Conservation (phyloP, 2,888 invertebrate genomes). For the Encarsia formosa region DNA sequence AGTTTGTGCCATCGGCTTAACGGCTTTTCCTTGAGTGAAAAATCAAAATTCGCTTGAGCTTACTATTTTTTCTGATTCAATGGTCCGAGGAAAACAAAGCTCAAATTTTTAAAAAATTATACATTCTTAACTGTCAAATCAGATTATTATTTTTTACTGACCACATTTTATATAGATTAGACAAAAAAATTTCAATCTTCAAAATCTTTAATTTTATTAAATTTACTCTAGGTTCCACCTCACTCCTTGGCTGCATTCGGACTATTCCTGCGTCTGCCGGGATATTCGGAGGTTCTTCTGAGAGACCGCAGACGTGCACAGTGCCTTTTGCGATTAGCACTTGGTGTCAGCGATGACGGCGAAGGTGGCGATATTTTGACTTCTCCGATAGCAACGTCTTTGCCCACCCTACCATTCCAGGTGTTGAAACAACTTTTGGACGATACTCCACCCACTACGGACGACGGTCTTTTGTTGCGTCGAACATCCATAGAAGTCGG, state of each 20-base stretch:
- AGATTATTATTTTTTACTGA: too few relatives aligned
- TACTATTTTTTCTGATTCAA: too few relatives aligned
- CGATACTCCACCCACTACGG: slow-evolving; percentile 68
- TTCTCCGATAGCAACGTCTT: slow-evolving; percentile 63
- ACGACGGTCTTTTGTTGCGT: slow-evolving; percentile 72
- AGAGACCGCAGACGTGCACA: slow-evolving; percentile 80
- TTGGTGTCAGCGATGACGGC: slow-evolving; percentile 89
- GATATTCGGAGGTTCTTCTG: slow-evolving; percentile 85
- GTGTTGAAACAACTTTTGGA: slow-evolving; percentile 75
- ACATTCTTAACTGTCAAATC: too few relatives aligned
- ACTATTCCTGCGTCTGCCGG: slow-evolving; percentile 80
- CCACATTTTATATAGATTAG: too few relatives aligned
- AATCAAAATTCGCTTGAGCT: too few relatives aligned
- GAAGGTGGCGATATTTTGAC: slow-evolving; percentile 79
- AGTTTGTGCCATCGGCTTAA: too few relatives aligned
- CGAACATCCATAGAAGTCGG: slow-evolving; percentile 79
- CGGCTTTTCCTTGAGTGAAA: too few relatives aligned
- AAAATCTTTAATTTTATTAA: not conserved
- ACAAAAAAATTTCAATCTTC: not conserved
- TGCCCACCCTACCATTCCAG: slow-evolving; percentile 75
- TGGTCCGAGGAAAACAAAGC: too few relatives aligned
- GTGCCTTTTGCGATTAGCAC: slow-evolving; percentile 77
- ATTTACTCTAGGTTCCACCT: slow-evolving; percentile 62
- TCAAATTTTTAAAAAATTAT: too few relatives aligned
- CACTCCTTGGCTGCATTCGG: slow-evolving; percentile 90